Percentiles rank a stretch among this genome's conserved stretches.
Conservation (phyloP, 2,888 invertebrate genomes). For the Bugula neritina region DNA sequence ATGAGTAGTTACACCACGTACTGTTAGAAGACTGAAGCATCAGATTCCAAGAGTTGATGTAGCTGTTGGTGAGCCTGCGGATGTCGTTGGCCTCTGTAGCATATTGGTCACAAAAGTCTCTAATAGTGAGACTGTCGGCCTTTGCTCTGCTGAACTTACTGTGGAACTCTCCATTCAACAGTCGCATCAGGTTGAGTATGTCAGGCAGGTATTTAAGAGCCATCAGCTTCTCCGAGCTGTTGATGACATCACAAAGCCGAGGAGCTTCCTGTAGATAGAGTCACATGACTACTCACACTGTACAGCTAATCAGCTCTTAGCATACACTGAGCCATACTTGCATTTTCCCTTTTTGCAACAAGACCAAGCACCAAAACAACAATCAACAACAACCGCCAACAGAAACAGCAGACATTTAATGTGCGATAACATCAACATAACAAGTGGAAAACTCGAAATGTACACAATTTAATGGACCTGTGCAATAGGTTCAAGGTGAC, state of each 20-base stretch:
- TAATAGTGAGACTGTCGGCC: background rate
- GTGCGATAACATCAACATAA: no score
- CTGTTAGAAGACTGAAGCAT: conserved; percentile 10
- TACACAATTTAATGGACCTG: no score
- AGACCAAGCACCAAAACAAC: no score
- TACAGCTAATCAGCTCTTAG: no score
- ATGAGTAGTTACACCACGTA: no score
- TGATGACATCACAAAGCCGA: background rate
- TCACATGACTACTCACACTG: no score
- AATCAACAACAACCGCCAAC: no score
- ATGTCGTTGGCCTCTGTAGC: background rate
- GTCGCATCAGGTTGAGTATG: background rate
- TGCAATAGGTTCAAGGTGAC: no score
- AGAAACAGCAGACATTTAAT: no score
- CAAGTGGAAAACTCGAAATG: no score
- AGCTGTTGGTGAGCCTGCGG: background rate
- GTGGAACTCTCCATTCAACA: background rate
- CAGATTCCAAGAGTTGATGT: background rate
- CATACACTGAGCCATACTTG: no score
- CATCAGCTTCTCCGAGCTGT: background rate
- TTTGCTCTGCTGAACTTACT: conserved; percentile 18
- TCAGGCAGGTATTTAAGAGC: conserved; percentile 1
- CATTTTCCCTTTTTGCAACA: no score
- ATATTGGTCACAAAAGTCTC: background rate
- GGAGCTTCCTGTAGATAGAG: conserved; percentile 4